Conservation (phyloP, 2,113 vertebrate genomes). For the Grammomys dolichurus region DNA sequence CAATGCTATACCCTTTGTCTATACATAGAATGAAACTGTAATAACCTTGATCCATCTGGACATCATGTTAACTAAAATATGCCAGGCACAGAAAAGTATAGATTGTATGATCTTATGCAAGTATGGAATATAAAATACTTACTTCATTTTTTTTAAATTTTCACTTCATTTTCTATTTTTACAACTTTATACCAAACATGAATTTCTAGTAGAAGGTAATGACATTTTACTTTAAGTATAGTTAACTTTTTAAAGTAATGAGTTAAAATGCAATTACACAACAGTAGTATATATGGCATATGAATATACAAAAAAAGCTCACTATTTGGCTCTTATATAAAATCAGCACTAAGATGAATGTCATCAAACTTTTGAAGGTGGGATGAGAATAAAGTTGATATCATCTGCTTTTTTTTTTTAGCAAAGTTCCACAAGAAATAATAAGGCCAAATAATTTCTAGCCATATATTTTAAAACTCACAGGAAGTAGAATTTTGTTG, state of each 20-base stretch:
- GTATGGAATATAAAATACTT: background rate
- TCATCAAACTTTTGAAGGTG: background rate
- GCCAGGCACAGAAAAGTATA: background rate
- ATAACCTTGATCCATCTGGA: background rate
- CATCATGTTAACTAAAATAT: background rate
- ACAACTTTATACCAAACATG: background rate
- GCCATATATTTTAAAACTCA: background rate
- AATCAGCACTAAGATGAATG: background rate
- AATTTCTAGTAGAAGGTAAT: background rate
- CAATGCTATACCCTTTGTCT: background rate
- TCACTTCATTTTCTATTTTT: background rate
- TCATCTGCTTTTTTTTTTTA: background rate
- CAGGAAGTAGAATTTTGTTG: background rate
- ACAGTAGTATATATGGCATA: background rate
- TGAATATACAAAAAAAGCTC: conserved; percentile 3
- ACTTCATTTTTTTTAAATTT: background rate
- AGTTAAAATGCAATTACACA: background rate
- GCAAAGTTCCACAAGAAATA: background rate
- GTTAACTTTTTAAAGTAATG: background rate
- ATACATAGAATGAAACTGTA: background rate
- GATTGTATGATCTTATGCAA: background rate
- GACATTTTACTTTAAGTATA: conserved; percentile 5
- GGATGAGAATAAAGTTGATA: background rate
- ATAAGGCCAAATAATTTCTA: background rate
- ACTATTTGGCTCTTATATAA: background rate